Conservation (phyloP, 2,113 vertebrate genomes). For the Cebidichthys violaceus region DNA sequence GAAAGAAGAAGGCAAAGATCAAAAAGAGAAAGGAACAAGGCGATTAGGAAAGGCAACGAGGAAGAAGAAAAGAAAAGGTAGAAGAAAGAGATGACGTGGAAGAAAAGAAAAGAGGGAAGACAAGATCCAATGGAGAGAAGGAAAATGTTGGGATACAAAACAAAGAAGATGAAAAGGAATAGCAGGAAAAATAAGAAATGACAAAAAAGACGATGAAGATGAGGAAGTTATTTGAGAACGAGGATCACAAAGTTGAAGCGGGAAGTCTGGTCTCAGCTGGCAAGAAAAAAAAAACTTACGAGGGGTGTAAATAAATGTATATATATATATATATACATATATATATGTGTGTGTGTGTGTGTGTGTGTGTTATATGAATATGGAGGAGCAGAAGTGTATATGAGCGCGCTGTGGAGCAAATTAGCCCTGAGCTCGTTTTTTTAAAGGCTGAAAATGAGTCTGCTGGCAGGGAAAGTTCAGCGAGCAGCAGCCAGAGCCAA, state of each 20-base stretch:
- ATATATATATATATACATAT: no score
- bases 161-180: background rate
- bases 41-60: background rate
- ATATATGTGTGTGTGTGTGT: conserved; percentile 1
- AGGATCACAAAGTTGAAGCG: background rate
- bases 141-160: background rate
- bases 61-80: background rate
- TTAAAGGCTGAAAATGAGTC: conserved; percentile 76
- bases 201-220: background rate
- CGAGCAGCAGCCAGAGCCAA: conserved; percentile 72
- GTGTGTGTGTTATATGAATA: conserved; percentile 57
- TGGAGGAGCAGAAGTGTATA: conserved; percentile 69
- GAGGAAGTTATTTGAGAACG: background rate
- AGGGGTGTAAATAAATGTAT: conserved; percentile 47
- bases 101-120: background rate
- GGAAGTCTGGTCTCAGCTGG: conserved; percentile 35
- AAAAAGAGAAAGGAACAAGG: no score
- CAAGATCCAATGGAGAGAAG: no score
- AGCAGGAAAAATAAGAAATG: background rate
- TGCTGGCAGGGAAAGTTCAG: conserved; percentile 78
- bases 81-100: background rate
- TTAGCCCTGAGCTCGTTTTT: conserved; percentile 72
- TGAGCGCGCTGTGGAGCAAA: conserved; percentile 72
- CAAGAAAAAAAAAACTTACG: conserved; percentile 21
- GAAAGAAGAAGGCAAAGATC: background rate